These are phyloP conservation scores for Colletes collaris DNA, from an alignment of 2,888 invertebrate species.

Conservation along the genomic window DNA sequence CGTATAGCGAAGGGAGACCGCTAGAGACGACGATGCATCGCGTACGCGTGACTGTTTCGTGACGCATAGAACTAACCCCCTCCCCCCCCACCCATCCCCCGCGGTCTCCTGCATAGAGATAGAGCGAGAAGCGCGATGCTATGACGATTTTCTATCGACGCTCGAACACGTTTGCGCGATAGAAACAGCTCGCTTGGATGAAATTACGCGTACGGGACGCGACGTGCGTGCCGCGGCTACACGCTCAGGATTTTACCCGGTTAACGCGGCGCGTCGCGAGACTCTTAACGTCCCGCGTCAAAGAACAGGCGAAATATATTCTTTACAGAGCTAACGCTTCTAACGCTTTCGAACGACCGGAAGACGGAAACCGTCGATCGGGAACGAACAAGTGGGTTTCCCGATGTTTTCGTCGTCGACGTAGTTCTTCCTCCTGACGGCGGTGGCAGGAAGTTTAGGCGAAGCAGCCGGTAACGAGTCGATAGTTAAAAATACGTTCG, in stretches of 20 bases:
- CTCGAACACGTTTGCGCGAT: conserved; percentile 34
- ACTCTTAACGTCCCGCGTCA: neutral
- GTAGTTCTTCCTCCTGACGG: conserved; percentile 67
- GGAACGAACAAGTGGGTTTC: conserved; percentile 52
- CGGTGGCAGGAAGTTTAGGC: conserved; percentile 74
- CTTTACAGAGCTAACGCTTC: too few relatives aligned
- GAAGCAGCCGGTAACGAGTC: conserved; percentile 67
- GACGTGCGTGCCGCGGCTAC: neutral
- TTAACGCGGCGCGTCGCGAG: too few relatives aligned
- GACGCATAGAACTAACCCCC: conserved; percentile 44
- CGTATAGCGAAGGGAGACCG: conserved; percentile 70
- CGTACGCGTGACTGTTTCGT: conserved; percentile 56
- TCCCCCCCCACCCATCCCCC: neutral
- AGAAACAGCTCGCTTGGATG: neutral
- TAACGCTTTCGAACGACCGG: too few relatives aligned
- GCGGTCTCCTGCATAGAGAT: conserved; percentile 21
- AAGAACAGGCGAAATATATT: too few relatives aligned
- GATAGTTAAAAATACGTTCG: conserved; percentile 72
- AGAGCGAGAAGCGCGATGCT: conserved; percentile 8
- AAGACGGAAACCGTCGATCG: neutral
- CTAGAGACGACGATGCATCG: conserved; percentile 65
- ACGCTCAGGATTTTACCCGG: too few relatives aligned
- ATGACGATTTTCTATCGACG: conserved; percentile 50
- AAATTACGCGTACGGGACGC: conserved; percentile 21
- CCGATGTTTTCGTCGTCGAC: conserved; percentile 19